Conservation (phyloP, 2,797 vertebrate genomes). For the Myotis planiceps region DNA sequence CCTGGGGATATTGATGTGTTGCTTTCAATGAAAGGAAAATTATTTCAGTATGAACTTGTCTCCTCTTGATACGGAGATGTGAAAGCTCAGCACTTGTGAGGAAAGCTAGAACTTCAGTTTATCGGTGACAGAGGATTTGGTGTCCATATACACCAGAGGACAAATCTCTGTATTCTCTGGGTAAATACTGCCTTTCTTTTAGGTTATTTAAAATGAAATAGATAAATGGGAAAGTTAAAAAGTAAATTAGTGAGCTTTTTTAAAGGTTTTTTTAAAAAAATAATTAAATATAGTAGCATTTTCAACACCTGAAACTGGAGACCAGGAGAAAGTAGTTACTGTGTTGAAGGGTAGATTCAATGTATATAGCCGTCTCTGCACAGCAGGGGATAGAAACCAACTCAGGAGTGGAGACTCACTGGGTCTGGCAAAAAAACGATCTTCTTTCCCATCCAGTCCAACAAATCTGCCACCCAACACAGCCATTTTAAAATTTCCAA, state of each 20-base stretch:
- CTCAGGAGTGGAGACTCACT: neutral
- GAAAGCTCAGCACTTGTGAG: conserved; percentile 28
- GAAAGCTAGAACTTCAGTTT: conserved; percentile 40
- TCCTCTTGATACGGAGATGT: neutral
- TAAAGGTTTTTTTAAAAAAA: neutral
- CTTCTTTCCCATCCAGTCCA: neutral
- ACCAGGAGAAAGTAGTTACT: neutral
- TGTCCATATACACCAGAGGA: neutral
- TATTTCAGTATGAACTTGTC: conserved; percentile 28
- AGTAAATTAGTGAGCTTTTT: neutral
- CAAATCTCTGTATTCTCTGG: neutral
- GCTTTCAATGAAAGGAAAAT: conserved; percentile 46
- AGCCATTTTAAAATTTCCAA: neutral
- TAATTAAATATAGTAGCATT: neutral
- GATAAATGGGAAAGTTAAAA: neutral
- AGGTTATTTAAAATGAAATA: neutral
- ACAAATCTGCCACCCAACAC: neutral
- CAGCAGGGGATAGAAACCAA: neutral
- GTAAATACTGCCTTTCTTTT: neutral
- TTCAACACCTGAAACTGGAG: neutral
- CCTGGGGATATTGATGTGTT: neutral
- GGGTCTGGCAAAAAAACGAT: neutral
- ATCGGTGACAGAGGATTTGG: neutral
- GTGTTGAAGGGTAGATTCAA: neutral
- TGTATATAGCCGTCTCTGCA: neutral